Evolutionary conservation across 2,888 invertebrate genomes (phyloP).

Genomic region (Tribolium freemani): DNA sequence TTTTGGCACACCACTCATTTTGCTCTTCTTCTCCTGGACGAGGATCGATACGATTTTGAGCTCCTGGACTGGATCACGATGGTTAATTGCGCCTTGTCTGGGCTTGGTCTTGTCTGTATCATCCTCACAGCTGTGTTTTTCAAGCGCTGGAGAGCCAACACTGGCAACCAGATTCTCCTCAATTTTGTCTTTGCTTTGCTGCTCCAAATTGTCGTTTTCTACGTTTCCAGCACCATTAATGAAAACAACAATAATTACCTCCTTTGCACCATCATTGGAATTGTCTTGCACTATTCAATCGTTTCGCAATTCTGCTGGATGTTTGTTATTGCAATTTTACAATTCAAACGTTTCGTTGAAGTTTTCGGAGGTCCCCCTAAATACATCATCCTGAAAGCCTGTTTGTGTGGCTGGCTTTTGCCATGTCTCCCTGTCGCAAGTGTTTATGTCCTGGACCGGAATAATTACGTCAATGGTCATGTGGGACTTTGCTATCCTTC

Average conservation of each 20-base stretch:
- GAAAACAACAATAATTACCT: constrained; percentile 66
- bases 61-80: constrained; percentile 55
- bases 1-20: constrained; percentile 74
- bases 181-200: constrained; percentile 60
- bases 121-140: constrained; percentile 71
- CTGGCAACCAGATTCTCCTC: constrained; percentile 63
- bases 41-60: constrained; percentile 7
- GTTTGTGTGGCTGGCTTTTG: constrained; percentile 76
- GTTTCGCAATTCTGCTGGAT: constrained; percentile 81
- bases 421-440: constrained; percentile 71
- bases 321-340: constrained; percentile 78
- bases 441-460: constrained; percentile 68
- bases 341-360: constrained; percentile 77
- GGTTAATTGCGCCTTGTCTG: constrained; percentile 70
- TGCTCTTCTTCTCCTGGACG: constrained; percentile 57
- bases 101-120: constrained; percentile 70
- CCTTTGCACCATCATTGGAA: constrained; percentile 72
- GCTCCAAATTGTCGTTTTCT: constrained; percentile 62
- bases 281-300: constrained; percentile 77
- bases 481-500: constrained; percentile 70
- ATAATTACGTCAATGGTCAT: constrained; percentile 65
- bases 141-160: constrained; percentile 72
- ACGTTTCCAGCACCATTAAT: constrained; percentile 55
- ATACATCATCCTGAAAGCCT: constrained; percentile 71
- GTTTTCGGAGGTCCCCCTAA: constrained; percentile 73